Evolutionary conservation across 2,888 invertebrate genomes (phyloP).

Genomic region (Monoplex corrugatus): DNA sequence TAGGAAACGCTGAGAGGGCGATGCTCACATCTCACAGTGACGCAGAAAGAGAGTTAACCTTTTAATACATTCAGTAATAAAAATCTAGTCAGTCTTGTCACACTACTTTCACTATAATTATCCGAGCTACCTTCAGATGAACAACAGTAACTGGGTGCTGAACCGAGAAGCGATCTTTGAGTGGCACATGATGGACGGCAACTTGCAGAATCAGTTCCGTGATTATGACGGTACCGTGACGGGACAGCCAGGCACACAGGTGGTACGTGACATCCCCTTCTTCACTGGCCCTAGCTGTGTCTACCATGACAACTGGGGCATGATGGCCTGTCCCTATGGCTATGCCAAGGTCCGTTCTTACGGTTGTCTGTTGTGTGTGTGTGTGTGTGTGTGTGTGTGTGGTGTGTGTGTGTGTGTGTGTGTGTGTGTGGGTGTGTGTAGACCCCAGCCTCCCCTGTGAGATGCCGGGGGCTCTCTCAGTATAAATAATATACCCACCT

Average conservation of each 20-base stretch:
- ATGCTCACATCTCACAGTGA: too few species aligned
- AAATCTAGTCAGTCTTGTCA: too few species aligned
- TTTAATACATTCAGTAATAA: too few species aligned
- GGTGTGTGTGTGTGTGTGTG: too few species aligned
- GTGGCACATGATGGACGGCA: slow-evolving; percentile 50
- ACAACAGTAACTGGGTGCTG: slow-evolving; percentile 51
- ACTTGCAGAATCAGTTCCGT: slow-evolving; percentile 47
- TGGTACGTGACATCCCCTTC: slow-evolving; percentile 48
- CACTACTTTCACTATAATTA: too few species aligned
- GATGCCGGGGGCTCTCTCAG: too few species aligned
- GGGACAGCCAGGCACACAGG: slow-evolving; percentile 45
- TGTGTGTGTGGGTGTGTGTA: too few species aligned
- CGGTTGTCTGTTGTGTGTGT: neutral
- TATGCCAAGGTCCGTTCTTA: slow-evolving; percentile 51
- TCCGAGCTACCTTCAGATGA: too few species aligned
- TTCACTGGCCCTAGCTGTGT: slow-evolving; percentile 46
- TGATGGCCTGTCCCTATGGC: slow-evolving; percentile 50
- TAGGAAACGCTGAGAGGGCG: too few species aligned
- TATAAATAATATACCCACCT: too few species aligned
- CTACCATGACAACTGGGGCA: slow-evolving; percentile 44
- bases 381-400: neutral
- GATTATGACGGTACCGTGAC: slow-evolving; percentile 55
- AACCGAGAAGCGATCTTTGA: slow-evolving; percentile 35
- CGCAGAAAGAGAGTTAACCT: too few species aligned
- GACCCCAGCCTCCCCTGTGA: too few species aligned